These are phyloP conservation scores for Mactromeris polynyma DNA, from an alignment of 2,888 invertebrate species.

Conservation along the genomic window DNA sequence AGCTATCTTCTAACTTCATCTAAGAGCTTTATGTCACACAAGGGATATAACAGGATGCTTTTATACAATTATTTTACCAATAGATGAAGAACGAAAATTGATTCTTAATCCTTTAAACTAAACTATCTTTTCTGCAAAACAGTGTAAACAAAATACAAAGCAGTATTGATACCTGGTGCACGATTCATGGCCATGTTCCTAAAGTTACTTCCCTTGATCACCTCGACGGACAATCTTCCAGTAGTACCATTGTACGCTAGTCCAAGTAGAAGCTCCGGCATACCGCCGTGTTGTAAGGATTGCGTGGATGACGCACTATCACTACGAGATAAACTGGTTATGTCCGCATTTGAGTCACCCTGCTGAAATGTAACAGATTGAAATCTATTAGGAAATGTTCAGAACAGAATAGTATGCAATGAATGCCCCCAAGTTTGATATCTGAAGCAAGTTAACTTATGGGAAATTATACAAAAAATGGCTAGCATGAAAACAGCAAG, in stretches of 20 bases:
- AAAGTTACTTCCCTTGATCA: constrained; percentile 91
- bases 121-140: not conserved
- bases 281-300: constrained; percentile 93
- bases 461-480: too few relatives aligned
- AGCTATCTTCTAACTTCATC: too few relatives aligned
- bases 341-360: constrained; percentile 89
- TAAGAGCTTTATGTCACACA: too few relatives aligned
- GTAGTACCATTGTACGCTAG: constrained; percentile 97
- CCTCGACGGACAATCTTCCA: constrained; percentile 96
- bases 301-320: constrained; percentile 97
- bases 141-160: not conserved
- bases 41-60: too few relatives aligned
- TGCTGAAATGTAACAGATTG: constrained; percentile 79
- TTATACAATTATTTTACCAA: too few relatives aligned
- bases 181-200: constrained; percentile 88
- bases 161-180: constrained; percentile 85
- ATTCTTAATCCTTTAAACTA: too few relatives aligned
- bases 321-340: constrained; percentile 94
- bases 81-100: too few relatives aligned
- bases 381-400: not conserved
- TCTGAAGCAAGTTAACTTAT: too few relatives aligned
- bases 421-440: too few relatives aligned
- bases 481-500: too few relatives aligned
- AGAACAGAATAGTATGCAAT: too few relatives aligned
- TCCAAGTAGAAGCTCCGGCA: constrained; percentile 95